phyloP scores from a whole-genome alignment of 2,113 vertebrate genomes.

The Hyla sarda region DNA sequence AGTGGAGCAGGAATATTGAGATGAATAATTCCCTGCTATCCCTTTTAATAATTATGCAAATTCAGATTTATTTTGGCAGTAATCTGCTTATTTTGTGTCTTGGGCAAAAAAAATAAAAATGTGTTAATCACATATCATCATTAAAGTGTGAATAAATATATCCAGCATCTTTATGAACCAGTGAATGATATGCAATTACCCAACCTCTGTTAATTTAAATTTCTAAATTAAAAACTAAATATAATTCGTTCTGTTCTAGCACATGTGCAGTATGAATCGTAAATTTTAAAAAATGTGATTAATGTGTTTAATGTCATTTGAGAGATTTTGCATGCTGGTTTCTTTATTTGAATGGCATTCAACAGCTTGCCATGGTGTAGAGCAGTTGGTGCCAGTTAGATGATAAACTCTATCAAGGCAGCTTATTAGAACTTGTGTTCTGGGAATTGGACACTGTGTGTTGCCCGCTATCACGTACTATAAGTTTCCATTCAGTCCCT shows the following conservation, averaged over 20 bases:
- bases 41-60: slow-evolving; percentile 37
- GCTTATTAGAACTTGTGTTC: background rate
- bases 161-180: slow-evolving; percentile 38
- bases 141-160: slow-evolving; percentile 46
- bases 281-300: background rate
- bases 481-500: background rate
- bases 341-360: background rate
- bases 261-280: slow-evolving; percentile 9
- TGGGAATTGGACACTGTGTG: background rate
- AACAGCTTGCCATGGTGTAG: background rate
- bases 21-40: slow-evolving; percentile 30
- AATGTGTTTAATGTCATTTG: slow-evolving; percentile 9
- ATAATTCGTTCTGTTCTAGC: slow-evolving; percentile 7
- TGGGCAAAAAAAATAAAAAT: slow-evolving; percentile 42
- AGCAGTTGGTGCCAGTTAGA: background rate
- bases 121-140: slow-evolving; percentile 44
- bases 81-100: slow-evolving; percentile 46
- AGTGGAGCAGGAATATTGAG: slow-evolving; percentile 14
- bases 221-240: slow-evolving; percentile 29
- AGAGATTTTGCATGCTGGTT: slow-evolving; percentile 30
- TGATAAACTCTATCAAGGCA: background rate
- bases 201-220: slow-evolving; percentile 28
- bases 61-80: slow-evolving; percentile 37
- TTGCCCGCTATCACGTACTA: background rate
- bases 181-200: slow-evolving; percentile 33